Conservation (phyloP, 2,797 vertebrate species). For the Aeoliscus strigatus region DNA sequence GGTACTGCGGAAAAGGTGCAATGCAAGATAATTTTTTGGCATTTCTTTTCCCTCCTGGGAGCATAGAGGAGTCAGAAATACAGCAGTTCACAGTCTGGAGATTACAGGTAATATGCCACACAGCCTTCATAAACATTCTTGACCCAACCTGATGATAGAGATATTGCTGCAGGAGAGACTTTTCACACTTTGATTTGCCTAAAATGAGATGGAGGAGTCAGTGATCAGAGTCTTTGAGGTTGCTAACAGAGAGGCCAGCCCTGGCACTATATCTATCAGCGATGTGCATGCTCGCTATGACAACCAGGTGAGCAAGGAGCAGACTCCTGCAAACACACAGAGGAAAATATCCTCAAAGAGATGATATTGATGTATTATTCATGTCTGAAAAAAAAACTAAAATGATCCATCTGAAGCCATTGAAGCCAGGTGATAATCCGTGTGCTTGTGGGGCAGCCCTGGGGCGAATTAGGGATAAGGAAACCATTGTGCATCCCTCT, state of each 20-base stretch:
- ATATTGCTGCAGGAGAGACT: conserved; percentile 79
- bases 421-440: conserved; percentile 75
- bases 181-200: conserved; percentile 82
- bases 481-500: conserved; percentile 65
- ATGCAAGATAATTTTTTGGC: conserved; percentile 79
- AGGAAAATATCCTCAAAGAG: conserved; percentile 59
- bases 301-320: conserved; percentile 61
- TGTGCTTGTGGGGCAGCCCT: conserved; percentile 60
- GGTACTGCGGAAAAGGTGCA: conserved; percentile 77
- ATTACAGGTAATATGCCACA: conserved; percentile 80
- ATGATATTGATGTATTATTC: conserved; percentile 72
- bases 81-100: conserved; percentile 66
- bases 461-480: conserved; percentile 67
- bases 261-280: conserved; percentile 49
- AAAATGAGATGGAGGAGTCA: conserved; percentile 76
- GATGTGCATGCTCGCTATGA: conserved; percentile 40
- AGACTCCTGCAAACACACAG: conserved; percentile 63
- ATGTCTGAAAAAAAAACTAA: conserved; percentile 56
- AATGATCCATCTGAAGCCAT: conserved; percentile 70
- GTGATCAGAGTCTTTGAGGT: conserved; percentile 74
- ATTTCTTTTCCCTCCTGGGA: conserved; percentile 73
- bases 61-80: conserved; percentile 73
- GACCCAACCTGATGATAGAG: conserved; percentile 72
- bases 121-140: conserved; percentile 76
- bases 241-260: conserved; percentile 59